Evolutionary conservation across 2,113 vertebrate species (phyloP), one percentile per base, ranked within the genome.

Genomic region (Platichthys flesus): DNA sequence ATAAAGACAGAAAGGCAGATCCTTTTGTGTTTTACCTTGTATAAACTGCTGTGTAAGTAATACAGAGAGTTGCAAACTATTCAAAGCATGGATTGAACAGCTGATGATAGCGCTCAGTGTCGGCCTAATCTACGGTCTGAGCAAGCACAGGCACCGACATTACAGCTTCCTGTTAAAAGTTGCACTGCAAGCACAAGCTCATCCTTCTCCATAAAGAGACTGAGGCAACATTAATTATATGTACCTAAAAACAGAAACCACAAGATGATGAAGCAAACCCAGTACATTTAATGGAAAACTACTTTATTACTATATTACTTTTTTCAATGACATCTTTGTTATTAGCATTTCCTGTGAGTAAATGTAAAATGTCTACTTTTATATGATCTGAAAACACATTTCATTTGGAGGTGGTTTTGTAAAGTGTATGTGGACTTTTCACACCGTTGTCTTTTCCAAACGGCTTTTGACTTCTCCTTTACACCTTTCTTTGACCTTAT

Each of bases 161-260:
- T 23, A 24, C 40, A 10, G 42, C 47, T 26, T 56, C 15, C 47
- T 72, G 21, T 14, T 57, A 49, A 7, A 67, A 28, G 21, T 40
- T 52, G 66, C 54, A 24, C 61, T 58, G 37, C 23, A 62, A 58
- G 76, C 59, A 64, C 24, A 37, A 63, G 24, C 52, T 74, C 45
- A 52, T 59, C 69, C 5, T 8, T 58, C 24, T 45, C 47, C 31
- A 24, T 73, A 9, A 54, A 64, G 40, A 71, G 12, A 55, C 5
- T 21, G 21, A 20, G 51, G 58, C 18, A 26, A 61, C 31, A 61
- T 21, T 6, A 40, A 61, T 40, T 21, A 21, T 21, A 40, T 40
- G 31, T n/a, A 21, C 35, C 59, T 14, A 14, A 61, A 13, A 42
- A 42, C 40, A 13, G 12, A 61, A 40, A 61, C 35, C 8, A 35